These are phyloP conservation scores for Anguilla japonica DNA, from an alignment of 2,113 vertebrate species.

Conservation along the genomic window DNA sequence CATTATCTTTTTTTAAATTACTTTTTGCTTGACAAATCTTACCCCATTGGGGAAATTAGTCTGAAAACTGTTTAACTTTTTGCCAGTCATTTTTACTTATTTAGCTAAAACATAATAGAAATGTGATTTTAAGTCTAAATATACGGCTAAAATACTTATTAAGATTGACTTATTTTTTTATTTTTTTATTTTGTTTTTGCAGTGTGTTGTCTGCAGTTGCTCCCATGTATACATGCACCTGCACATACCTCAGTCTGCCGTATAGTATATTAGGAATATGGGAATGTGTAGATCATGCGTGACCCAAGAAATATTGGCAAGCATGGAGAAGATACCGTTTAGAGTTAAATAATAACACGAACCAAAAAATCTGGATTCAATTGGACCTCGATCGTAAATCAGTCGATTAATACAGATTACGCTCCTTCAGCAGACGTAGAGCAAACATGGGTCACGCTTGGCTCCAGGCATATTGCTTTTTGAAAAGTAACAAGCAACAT, in stretches of 20 bases:
- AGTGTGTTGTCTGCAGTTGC: too few species aligned
- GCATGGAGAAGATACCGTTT: background rate
- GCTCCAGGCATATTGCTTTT: constrained; percentile 50
- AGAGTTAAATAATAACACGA: background rate
- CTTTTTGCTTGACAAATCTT: too few species aligned
- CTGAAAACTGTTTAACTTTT: too few species aligned
- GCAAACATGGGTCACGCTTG: background rate
- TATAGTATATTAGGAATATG: background rate
- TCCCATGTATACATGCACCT: background rate
- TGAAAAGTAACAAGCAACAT: constrained; percentile 62
- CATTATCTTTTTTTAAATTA: too few species aligned
- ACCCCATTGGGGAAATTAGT: too few species aligned
- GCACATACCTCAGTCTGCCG: background rate
- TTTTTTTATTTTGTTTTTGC: too few species aligned
- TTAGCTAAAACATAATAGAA: too few species aligned
- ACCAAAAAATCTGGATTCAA: background rate
- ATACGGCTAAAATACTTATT: too few species aligned
- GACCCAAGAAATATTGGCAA: background rate
- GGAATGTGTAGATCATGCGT: background rate
- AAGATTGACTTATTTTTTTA: too few species aligned
- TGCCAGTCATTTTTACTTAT: too few species aligned
- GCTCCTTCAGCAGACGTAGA: background rate
- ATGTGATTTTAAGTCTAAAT: too few species aligned
- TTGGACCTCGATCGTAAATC: background rate
- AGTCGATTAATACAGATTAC: background rate